Evolutionary conservation across 2,113 vertebrate species (phyloP).

Genomic region (cattle (Bos taurus)): ARS-UCD2.0 NC_037334.1:66706501-66707000

Average conservation of each 20-base stretch:
- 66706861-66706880: neutral
- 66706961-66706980: neutral
- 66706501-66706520: neutral
- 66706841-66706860: neutral
- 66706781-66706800: neutral
- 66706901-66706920: neutral
- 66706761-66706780: neutral
- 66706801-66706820: neutral
- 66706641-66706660: neutral
- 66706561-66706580: neutral
- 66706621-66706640: neutral
- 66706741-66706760: neutral
- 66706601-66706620: neutral
- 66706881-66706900: neutral
- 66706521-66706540: neutral
- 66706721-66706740: neutral
- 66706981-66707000: neutral
- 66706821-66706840: neutral
- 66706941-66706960: neutral
- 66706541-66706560: fast-evolving
- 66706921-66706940: neutral
- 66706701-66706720: neutral
- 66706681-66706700: neutral
- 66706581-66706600: neutral
- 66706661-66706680: neutral